Conservation (phyloP, 53 echinoderm and acorn worm species). For the Holothuria scabra region DNA sequence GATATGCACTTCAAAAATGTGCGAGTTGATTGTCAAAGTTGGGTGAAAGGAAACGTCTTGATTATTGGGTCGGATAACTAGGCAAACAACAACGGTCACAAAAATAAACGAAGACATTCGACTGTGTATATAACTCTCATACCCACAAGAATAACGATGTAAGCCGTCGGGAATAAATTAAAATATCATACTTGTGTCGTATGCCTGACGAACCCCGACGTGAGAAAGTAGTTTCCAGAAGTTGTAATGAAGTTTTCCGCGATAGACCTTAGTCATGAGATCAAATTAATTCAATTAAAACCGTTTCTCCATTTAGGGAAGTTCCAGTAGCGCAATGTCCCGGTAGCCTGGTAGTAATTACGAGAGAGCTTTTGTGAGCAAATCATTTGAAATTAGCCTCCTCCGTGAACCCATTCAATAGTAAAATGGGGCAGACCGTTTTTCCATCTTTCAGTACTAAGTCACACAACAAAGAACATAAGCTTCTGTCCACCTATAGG, state of each 20-base stretch:
- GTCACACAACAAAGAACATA: too few relatives aligned
- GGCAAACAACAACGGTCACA: conserved; percentile 36
- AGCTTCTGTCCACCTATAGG: too few relatives aligned
- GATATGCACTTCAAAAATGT: too few relatives aligned
- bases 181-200: not conserved
- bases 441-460: too few relatives aligned
- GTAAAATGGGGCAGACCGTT: too few relatives aligned
- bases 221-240: not conserved
- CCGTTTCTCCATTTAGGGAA: not conserved
- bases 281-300: conserved; percentile 42
- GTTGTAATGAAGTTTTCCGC: conserved; percentile 31
- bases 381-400: conserved; percentile 26
- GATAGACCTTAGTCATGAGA: not conserved
- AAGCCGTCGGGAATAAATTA: conserved; percentile 11
- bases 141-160: not conserved
- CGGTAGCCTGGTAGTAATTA: conserved; percentile 29
- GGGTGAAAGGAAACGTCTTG: conserved; percentile 15
- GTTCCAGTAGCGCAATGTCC: too few relatives aligned
- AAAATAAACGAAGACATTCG: conserved; percentile 26
- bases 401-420: too few relatives aligned
- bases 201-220: not conserved
- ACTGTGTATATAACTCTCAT: conserved; percentile 11
- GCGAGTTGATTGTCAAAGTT: too few relatives aligned
- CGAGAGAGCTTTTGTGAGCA: conserved; percentile 26
- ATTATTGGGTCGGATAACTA: conserved; percentile 43